Percentiles rank a stretch among this genome's conserved stretches.
These are phyloP conservation scores for Megalurothrips usitatus DNA, from an alignment of 2,888 invertebrate species.

Conservation along the genomic window DNA sequence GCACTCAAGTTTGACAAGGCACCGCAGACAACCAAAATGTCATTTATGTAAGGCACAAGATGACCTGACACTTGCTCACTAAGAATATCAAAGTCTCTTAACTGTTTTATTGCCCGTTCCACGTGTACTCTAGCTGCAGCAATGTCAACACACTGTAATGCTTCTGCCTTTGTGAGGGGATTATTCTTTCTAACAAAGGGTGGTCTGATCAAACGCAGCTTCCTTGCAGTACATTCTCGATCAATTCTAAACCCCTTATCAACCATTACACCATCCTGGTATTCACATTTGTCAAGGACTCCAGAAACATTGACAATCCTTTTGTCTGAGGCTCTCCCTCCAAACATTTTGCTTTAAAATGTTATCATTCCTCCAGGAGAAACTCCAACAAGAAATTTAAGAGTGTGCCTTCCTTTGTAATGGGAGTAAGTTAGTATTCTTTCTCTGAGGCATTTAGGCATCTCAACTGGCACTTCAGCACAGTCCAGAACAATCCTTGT, in stretches of 20 bases:
- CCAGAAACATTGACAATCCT: constrained; percentile 27
- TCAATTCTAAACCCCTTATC: constrained; percentile 31
- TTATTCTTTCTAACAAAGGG: neutral
- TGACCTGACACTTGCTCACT: neutral
- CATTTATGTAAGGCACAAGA: neutral
- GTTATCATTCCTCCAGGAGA: constrained; percentile 31
- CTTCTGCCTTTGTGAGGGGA: neutral
- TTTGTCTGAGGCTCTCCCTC: constrained; percentile 30
- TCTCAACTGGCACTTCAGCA: constrained; percentile 28
- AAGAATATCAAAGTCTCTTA: constrained; percentile 30
- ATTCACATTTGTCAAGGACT: constrained; percentile 29
- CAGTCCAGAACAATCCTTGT: constrained; percentile 32
- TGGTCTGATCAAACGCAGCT: neutral
- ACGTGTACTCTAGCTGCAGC: constrained; percentile 31
- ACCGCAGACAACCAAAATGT: neutral
- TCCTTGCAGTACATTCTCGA: neutral
- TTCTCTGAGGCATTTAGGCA: constrained; percentile 27
- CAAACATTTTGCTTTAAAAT: constrained; percentile 29
- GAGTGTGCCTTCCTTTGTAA: constrained; percentile 32
- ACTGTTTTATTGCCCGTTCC: constrained; percentile 30
- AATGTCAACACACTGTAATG: neutral
- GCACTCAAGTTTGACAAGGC: neutral
- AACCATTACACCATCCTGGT: constrained; percentile 29
- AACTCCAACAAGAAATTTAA: constrained; percentile 31
- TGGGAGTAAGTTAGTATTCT: constrained; percentile 27